Base-by-base conservation (phyloP, 2,888 invertebrate species). In the Megaustenia siamemsis region DNA sequence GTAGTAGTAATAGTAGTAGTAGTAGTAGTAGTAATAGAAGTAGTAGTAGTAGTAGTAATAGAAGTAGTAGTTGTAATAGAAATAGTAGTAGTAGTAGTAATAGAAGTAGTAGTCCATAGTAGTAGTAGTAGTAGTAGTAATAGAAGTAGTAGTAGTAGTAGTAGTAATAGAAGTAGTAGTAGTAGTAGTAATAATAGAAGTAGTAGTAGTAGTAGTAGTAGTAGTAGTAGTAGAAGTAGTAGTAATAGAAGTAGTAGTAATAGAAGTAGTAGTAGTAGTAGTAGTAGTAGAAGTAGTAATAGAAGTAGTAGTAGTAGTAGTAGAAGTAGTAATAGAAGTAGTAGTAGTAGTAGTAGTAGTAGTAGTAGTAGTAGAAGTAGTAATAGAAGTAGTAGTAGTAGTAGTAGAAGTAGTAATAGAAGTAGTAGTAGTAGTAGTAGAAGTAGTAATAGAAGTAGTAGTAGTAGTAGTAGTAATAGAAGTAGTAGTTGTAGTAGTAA, bases 241-340 rank as follows among this genome's bases (percentile, higher is more conserved):
- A 75, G 75, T 75, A 75, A 40, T 75, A 75, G 75, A 38, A 75
- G 75, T 43, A 75, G 75, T 38, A 75, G 75, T 43, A 43, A 40
- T 38, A 75, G 75, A 5, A 43, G 75, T 75, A 75, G 75, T 38
- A 75, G 75, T 38, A 75, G 40, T 43, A 75, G 40, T 75, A 75
- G 12, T 75, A 75, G 75, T 38, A 75, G 40, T 5, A 75, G 75
- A 5, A 75, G 75, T n/a, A n/a, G n/a, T n/a, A n/a, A n/a, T n/a
- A n/a, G n/a, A n/a, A n/a, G n/a, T n/a, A n/a, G n/a, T n/a, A n/a
- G n/a, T n/a, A n/a, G n/a, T n/a, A n/a, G n/a, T n/a, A n/a, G n/a
- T n/a, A n/a, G n/a, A n/a, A n/a, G n/a, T n/a, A n/a, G n/a, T n/a
- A n/a, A n/a, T n/a, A n/a, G n/a, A n/a, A n/a, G n/a, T n/a, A n/a